Evolutionary conservation across 2,888 invertebrate genomes (phyloP).

Genomic region (Xanthorhoe spadicearia): DNA sequence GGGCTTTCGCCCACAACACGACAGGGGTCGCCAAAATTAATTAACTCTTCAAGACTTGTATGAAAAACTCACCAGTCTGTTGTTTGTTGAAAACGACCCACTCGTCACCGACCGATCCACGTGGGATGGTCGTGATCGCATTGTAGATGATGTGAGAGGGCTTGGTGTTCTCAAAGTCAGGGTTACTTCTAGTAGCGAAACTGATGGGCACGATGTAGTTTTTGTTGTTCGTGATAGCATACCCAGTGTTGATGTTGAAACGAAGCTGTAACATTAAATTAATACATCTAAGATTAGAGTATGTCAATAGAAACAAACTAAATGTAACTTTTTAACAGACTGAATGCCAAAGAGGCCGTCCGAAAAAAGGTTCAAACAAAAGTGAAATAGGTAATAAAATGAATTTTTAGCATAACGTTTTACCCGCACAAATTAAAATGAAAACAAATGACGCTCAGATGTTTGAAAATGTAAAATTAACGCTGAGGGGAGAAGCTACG

Average conservation of each 20-base stretch:
- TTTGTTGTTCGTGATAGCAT: slow-evolving; percentile 49
- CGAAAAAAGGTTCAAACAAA: too few species aligned
- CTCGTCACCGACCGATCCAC: slow-evolving; percentile 64
- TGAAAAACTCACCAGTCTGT: slow-evolving; percentile 77
- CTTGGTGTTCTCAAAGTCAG: slow-evolving; percentile 71
- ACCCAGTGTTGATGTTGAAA: slow-evolving; percentile 76
- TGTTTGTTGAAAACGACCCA: slow-evolving; percentile 87
- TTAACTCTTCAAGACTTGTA: background rate
- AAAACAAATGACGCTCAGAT: too few species aligned
- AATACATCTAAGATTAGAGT: too few species aligned
- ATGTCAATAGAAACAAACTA: too few species aligned
- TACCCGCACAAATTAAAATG: too few species aligned
- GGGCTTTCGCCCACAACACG: too few species aligned
- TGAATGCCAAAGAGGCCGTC: too few species aligned
- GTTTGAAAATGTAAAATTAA: background rate
- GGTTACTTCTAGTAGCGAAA: slow-evolving; percentile 70
- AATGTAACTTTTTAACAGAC: too few species aligned
- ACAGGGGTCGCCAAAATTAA: too few species aligned
- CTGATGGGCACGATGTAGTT: slow-evolving; percentile 77
- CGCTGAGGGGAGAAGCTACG: too few species aligned
- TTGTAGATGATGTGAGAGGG: slow-evolving; percentile 69
- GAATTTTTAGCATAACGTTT: too few species aligned
- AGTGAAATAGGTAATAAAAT: too few species aligned
- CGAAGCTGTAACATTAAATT: slow-evolving; percentile 67
- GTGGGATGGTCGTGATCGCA: slow-evolving; percentile 60